Conservation (phyloP, 2,888 invertebrate species). For the Spisula subtruncata region DNA sequence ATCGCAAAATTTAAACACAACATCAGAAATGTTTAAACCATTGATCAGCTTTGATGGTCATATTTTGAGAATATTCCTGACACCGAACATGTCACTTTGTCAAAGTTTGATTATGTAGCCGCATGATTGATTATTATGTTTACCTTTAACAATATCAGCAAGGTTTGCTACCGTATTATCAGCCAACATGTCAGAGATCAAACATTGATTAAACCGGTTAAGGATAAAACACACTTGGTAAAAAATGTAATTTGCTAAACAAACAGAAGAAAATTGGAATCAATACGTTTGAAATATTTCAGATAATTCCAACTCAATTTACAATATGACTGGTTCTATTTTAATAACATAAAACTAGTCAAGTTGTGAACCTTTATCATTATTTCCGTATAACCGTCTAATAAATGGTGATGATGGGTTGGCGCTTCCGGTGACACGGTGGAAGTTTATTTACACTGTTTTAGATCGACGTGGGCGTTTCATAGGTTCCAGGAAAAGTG, state of each 20-base stretch:
- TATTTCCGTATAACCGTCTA: not conserved
- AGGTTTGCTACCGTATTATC: not conserved
- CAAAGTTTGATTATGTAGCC: not conserved
- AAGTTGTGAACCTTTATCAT: not conserved
- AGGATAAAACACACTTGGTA: not conserved
- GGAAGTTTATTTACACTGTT: too few relatives aligned
- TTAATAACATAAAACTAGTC: not conserved
- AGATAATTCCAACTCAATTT: not conserved
- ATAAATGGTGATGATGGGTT: too few relatives aligned
- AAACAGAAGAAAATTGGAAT: not conserved
- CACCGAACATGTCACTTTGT: not conserved
- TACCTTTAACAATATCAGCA: constrained; percentile 1
- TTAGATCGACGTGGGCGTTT: too few relatives aligned
- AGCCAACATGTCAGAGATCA: not conserved
- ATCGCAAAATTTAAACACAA: too few relatives aligned
- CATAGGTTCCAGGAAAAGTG: too few relatives aligned
- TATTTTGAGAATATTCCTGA: not conserved
- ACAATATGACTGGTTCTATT: not conserved
- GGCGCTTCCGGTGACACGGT: too few relatives aligned
- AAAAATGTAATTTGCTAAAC: constrained; percentile 8
- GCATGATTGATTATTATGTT: not conserved
- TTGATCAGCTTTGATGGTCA: too few relatives aligned
- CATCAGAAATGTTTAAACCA: too few relatives aligned
- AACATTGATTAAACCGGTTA: not conserved
- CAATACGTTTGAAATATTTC: not conserved